Conservation (phyloP, 2,113 vertebrate species). For the Typhlomys cinereus region DNA sequence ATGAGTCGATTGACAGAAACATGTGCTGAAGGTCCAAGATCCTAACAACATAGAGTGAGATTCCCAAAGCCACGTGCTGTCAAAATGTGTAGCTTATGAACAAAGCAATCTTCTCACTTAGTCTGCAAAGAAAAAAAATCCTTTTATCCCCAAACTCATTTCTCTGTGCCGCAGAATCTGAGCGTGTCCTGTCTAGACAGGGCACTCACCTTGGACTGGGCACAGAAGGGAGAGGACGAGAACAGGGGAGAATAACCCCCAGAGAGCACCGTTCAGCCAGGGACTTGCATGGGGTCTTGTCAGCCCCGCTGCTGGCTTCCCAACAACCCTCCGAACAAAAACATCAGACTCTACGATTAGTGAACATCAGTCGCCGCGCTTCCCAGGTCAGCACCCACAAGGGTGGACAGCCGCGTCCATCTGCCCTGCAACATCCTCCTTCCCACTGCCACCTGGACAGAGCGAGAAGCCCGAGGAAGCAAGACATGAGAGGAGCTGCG, state of each 20-base stretch:
- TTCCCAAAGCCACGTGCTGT: neutral
- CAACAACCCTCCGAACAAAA: neutral
- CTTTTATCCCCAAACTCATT: too few relatives aligned
- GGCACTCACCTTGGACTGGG: accelerated
- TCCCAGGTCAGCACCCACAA: neutral
- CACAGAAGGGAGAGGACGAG: neutral
- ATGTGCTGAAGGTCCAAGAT: neutral
- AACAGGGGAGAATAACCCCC: neutral
- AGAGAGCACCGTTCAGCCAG: too few relatives aligned
- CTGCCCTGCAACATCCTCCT: neutral
- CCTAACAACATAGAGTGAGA: neutral
- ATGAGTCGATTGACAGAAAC: neutral
- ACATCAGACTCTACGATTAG: neutral
- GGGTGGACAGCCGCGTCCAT: neutral
- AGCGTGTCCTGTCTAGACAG: too few relatives aligned
- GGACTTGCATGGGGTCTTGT: neutral
- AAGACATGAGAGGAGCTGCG: accelerated
- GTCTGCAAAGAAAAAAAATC: too few relatives aligned
- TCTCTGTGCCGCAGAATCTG: too few relatives aligned
- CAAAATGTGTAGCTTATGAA: too few relatives aligned
- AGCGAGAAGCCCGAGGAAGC: neutral
- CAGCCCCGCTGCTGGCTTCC: neutral
- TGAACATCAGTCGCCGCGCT: neutral
- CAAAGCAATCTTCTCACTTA: too few relatives aligned
- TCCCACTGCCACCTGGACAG: neutral